Percentiles rank a stretch among this genome's conserved stretches.
Conservation (phyloP, 2,888 invertebrate species). For the Adineta ricciae region DNA sequence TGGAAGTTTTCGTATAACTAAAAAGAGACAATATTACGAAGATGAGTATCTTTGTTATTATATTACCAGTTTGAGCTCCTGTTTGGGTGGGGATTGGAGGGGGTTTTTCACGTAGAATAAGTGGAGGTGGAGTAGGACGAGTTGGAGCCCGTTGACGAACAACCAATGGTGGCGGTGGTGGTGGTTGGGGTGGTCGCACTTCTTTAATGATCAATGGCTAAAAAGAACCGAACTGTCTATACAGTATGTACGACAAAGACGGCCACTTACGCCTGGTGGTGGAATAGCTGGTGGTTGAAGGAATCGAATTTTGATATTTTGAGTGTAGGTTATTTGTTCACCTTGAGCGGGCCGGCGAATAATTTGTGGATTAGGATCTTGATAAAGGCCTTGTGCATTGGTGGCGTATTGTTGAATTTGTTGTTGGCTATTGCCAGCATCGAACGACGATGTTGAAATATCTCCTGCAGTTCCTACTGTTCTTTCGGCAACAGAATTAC, state of each 20-base stretch:
- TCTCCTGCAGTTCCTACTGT: not conserved
- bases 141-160: not conserved
- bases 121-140: not conserved
- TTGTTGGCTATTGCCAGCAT: not conserved
- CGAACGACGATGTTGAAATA: not conserved
- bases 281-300: not conserved
- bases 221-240: too few relatives aligned
- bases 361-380: slow-evolving; percentile 6
- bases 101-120: not conserved
- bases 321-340: not conserved
- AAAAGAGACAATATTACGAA: not conserved
- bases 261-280: not conserved
- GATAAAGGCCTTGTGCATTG: not conserved
- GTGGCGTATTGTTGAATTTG: not conserved
- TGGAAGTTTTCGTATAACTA: not conserved
- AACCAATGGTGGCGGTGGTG: not conserved
- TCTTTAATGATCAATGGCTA: not conserved
- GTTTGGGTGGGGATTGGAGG: not conserved
- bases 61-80: not conserved
- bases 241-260: too few relatives aligned
- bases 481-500: not conserved
- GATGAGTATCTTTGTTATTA: not conserved
- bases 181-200: not conserved
- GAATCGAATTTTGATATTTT: not conserved
- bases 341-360: not conserved